Evolutionary conservation across 2,888 invertebrate genomes (phyloP), one percentile per base, ranked within the genome.

Genomic region (Crepidodera aurea): DNA sequence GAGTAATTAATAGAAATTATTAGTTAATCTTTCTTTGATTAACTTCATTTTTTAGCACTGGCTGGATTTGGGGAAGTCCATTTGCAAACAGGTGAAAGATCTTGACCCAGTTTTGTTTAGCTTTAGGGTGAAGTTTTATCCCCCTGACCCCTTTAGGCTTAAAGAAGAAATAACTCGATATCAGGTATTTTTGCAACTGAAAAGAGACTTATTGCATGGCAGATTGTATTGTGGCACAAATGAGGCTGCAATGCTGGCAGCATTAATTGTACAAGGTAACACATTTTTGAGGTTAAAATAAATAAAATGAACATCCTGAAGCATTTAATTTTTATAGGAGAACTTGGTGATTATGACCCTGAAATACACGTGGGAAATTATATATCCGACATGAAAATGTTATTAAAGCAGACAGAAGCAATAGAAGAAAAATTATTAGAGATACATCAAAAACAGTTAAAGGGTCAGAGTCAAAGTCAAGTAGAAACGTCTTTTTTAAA

Each of bases 111-210:
- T 95, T 76, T 83, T 96, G 64, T 93, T 98, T 80, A 96, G 96
- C 83, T 95, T 98, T 82, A 92, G 98, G 67, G 94, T 98, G 68
- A 98, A 98, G 84, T 98, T 96, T 82, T 98, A 98, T 81, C 98
- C 98, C 12, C 93, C 94, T 60, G 96, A 98, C 83, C 97, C 98
- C 12, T 87, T 93, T 80, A 87, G 93, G 56, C 84, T 98, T 69
- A 94, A 94, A 81, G 98, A 97, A 80, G 94, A 97, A 82, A 91
- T 95, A 67, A 95, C 97, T 67, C 87, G 96, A 75, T 98, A 98
- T 83, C 96, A 97, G 82, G 88, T 96, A 76, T 96, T 94, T 81
- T 86, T 94, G 71, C 98, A 98, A 81, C 82, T 98, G 69, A 93
- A 96, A 82, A 85, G 98, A 75, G 98, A 98, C 82, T 86, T 98